phyloP scores from a whole-genome alignment of 92 coral and sea anemone genomes.

The Porites evermanni region DNA sequence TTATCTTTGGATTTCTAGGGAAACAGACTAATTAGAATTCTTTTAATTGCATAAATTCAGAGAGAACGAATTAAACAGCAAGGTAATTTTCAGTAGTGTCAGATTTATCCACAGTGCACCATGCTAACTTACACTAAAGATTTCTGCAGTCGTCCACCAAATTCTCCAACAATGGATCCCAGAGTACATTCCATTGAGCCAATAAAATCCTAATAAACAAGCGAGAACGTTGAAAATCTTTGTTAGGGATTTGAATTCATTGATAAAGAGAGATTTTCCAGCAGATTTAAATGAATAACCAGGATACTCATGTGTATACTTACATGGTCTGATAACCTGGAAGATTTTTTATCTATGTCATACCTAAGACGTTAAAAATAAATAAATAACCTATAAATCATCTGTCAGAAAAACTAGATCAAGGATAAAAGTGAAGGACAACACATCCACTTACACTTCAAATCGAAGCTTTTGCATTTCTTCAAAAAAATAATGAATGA shows the following conservation, averaged over 20 bases:
- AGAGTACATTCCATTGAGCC: conserved; percentile 88
- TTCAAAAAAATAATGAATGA: conserved; percentile 91
- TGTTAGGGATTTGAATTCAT: too few relatives aligned
- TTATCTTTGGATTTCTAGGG: conserved; percentile 67
- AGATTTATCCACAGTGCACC: too few relatives aligned
- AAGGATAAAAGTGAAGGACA: background rate
- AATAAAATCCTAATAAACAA: conserved; percentile 77
- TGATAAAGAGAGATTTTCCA: background rate
- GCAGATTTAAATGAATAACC: background rate
- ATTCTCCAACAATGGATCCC: conserved; percentile 93
- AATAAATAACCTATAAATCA: background rate
- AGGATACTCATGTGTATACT: conserved; percentile 22
- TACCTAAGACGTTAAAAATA: conserved; percentile 49
- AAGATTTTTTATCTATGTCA: conserved; percentile 89
- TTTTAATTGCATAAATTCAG: too few relatives aligned
- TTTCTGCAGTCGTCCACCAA: conserved; percentile 85
- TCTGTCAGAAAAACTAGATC: too few relatives aligned
- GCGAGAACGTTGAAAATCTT: background rate
- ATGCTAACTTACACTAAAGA: conserved; percentile 72
- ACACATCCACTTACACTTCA: conserved; percentile 86
- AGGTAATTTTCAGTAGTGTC: too few relatives aligned
- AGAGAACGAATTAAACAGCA: too few relatives aligned
- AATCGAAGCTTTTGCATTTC: conserved; percentile 94
- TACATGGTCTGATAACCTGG: conserved; percentile 89
- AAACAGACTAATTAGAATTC: too few relatives aligned